Evolutionary conservation across 1,140 invertebrate genomes (phyloP), one percentile per base, ranked within the genome.

Genomic region (Listronotus bonariensis): DNA sequence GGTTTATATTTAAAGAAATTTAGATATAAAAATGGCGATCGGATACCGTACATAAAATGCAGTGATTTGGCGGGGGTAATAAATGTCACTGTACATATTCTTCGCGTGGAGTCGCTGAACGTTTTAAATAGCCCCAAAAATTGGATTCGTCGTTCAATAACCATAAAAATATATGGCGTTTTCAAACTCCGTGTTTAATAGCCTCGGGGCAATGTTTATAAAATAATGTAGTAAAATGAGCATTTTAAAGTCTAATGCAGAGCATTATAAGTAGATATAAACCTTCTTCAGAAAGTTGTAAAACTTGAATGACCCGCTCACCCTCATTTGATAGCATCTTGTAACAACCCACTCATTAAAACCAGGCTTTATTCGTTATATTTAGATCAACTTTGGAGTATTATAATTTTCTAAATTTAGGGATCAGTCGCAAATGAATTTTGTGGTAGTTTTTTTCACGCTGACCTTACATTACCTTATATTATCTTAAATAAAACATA

Each of bases 91-190:
- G 48, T 74, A 67, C 73, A 75, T 77, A 77, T 77, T 76, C 59
- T 72, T 59, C 68, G 52, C 58, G 62, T 20, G 36, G 43, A 71
- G 43, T n/a, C n/a, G n/a, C n/a, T n/a, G n/a, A n/a, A 72, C 70
- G 69, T 74, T 72, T 75, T 75, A 74, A 77, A 76, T 75, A 76
- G 74, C 74, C 72, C 75, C 74, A 76, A 77, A 76, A 77, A 77
- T 77, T 76, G 76, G 76, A 77, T 77, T 76, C 70, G 72, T 70
- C 68, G 74, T 76, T 63, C 76, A 76, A 77, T 77, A 76, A 74
- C 75, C 74, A 76, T 77, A 77, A 77, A 77, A 77, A 71, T 74
- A 76, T 76, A 77, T 70, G 68, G 69, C 72, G 65, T 74, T 74
- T 73, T 69, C 71, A 71, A 77, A 77, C 71, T 77, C 72, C 75